phyloP scores from a whole-genome alignment of 2,888 invertebrate species.

The Caenorhabditis angaria region DNA sequence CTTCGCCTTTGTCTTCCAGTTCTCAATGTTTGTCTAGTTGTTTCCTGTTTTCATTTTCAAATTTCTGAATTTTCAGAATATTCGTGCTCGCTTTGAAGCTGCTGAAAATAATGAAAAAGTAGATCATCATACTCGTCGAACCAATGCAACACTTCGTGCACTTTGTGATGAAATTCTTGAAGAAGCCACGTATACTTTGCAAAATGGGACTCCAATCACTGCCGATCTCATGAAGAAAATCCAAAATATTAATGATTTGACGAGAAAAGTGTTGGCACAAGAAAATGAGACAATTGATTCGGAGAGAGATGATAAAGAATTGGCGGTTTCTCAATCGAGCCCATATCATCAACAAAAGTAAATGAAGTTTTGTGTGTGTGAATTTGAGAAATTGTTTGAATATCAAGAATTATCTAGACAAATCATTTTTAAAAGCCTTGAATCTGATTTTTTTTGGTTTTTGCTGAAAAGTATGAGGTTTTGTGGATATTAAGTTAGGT shows the following conservation, averaged over 20 bases:
- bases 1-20: conserved; percentile 26
- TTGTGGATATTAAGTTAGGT: too few relatives aligned
- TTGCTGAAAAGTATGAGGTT: too few relatives aligned
- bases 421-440: too few relatives aligned
- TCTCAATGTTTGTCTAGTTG: conserved; percentile 11
- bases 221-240: conserved; percentile 33
- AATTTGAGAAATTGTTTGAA: too few relatives aligned
- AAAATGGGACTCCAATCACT: conserved; percentile 22
- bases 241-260: conserved; percentile 28
- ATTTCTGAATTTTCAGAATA: conserved; percentile 11
- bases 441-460: too few relatives aligned
- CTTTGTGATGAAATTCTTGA: conserved; percentile 27
- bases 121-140: conserved; percentile 20
- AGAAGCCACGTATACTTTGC: conserved; percentile 20
- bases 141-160: conserved; percentile 19
- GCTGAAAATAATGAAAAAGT: conserved; percentile 20
- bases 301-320: conserved; percentile 28
- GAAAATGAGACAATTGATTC: conserved; percentile 10
- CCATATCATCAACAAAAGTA: too few relatives aligned
- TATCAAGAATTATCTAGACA: too few relatives aligned
- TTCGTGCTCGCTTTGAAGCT: conserved; percentile 25
- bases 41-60: neutral
- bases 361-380: too few relatives aligned
- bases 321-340: conserved; percentile 33
- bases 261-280: conserved; percentile 24